Conservation (phyloP, 2,797 vertebrate species). For the Hippoglossus hippoglossus region DNA sequence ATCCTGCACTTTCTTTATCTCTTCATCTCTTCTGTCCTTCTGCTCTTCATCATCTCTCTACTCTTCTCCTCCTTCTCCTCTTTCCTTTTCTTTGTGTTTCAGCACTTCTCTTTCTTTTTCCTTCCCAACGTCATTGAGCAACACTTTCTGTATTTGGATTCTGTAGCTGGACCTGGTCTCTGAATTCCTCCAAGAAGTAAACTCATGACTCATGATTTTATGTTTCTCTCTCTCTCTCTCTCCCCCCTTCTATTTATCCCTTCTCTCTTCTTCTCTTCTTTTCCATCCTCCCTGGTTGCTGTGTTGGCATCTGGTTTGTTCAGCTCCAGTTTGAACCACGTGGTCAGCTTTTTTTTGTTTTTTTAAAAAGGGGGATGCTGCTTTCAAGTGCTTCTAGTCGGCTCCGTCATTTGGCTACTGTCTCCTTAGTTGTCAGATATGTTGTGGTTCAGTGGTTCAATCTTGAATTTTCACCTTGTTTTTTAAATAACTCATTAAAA, state of each 20-base stretch:
- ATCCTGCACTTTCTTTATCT: too few relatives aligned
- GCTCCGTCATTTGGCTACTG: not conserved
- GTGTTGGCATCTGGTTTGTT: constrained; percentile 72
- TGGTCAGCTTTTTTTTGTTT: constrained; percentile 37
- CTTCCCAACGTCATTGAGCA: too few relatives aligned
- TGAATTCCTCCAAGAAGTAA: not conserved
- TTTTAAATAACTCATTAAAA: too few relatives aligned
- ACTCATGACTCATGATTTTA: constrained; percentile 1
- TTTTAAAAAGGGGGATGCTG: constrained; percentile 24
- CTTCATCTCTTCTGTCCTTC: too few relatives aligned
- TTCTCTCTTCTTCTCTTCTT: not conserved
- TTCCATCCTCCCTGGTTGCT: constrained; percentile 32
- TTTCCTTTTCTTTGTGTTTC: too few relatives aligned
- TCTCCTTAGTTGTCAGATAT: not conserved
- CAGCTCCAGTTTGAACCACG: constrained; percentile 64
- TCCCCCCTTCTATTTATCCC: not conserved
- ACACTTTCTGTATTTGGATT: too few relatives aligned
- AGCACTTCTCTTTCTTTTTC: too few relatives aligned
- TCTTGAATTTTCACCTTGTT: too few relatives aligned
- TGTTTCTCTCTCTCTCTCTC: not conserved
- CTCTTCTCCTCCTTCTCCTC: too few relatives aligned
- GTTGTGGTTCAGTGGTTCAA: too few relatives aligned
- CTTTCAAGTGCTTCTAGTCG: constrained; percentile 39
- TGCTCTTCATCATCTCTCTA: too few relatives aligned
- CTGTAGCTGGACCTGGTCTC: too few relatives aligned